A percentile compares a stretch with the other conserved stretches of the same genome.
phyloP scores from a whole-genome alignment of 1,140 invertebrate species.

The Amyelois transitella region DNA sequence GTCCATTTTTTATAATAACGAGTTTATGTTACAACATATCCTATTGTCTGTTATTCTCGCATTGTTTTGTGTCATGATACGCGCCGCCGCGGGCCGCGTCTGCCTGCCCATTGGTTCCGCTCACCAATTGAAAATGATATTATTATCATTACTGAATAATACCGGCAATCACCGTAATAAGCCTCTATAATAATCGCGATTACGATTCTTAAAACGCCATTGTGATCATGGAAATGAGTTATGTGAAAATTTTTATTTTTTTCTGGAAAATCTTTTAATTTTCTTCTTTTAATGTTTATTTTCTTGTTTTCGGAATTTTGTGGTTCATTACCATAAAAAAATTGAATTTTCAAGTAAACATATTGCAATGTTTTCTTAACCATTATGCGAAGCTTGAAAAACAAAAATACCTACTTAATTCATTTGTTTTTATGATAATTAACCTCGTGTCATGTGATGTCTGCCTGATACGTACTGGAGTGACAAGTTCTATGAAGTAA shows the following conservation, averaged over 20 bases:
- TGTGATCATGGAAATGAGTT: neutral
- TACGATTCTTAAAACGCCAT: constrained; percentile 9
- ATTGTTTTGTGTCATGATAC: constrained; percentile 10
- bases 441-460: neutral
- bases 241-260: neutral
- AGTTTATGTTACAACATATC: neutral
- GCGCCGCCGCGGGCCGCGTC: constrained; percentile 9
- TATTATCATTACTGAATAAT: constrained; percentile 11
- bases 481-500: neutral
- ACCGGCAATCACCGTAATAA: constrained; percentile 8
- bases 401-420: neutral
- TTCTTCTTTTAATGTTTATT: too few relatives aligned
- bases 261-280: neutral
- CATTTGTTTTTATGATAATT: neutral
- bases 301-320: too few relatives aligned
- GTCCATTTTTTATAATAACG: neutral
- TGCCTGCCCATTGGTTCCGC: constrained; percentile 20
- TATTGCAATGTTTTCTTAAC: neutral
- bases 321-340: too few relatives aligned
- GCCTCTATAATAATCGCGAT: constrained; percentile 5
- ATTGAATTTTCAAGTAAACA: neutral
- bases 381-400: neutral
- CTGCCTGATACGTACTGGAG: neutral
- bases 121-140: constrained; percentile 20
- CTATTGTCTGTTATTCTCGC: neutral